Evolutionary conservation across 53 echinoderm and acorn worm genomes (phyloP).

Genomic region (Mesocentrotus franciscanus): DNA sequence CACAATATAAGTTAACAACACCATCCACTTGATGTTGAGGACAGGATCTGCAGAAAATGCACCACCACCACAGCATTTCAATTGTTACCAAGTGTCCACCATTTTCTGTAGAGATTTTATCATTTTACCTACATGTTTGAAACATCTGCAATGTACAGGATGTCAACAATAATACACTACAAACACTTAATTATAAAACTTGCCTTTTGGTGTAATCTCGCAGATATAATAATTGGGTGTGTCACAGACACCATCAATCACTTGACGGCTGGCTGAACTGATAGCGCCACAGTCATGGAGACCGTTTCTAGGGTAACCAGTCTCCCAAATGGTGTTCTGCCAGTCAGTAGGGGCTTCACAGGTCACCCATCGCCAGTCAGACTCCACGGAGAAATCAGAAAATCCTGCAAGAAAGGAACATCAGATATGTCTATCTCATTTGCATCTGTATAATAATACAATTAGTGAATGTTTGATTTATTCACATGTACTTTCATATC

Average conservation of each 20-base stretch:
- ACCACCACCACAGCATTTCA: no score
- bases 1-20: neutral
- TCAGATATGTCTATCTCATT: neutral
- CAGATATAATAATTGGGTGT: conserved; percentile 70
- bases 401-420: conserved; percentile 66
- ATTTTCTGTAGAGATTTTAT: no score
- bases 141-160: no score
- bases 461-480: no score
- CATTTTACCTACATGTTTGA: no score
- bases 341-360: conserved; percentile 75
- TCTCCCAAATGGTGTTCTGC: conserved; percentile 83
- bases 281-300: conserved; percentile 80
- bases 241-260: conserved; percentile 74
- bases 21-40: neutral
- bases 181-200: neutral
- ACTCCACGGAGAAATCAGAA: conserved; percentile 81
- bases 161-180: no score
- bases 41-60: no score
- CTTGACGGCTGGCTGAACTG: conserved; percentile 45
- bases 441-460: no score
- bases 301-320: conserved; percentile 71
- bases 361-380: conserved; percentile 85
- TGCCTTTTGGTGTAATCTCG: conserved; percentile 83
- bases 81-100: no score
- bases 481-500: no score